Conservation (phyloP, 2,797 vertebrate species). For the Pangasius mekongensis region DNA sequence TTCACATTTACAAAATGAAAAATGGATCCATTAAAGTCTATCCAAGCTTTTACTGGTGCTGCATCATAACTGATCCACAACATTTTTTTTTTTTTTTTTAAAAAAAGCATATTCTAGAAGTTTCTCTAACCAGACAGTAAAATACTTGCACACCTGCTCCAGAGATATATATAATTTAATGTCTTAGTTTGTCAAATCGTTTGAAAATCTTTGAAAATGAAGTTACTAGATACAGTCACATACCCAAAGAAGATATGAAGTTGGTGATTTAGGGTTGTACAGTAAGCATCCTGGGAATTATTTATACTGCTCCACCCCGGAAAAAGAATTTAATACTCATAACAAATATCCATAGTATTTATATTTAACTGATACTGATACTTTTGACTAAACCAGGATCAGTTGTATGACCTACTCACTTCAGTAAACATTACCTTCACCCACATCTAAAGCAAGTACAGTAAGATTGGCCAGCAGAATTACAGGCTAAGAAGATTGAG, state of each 20-base stretch:
- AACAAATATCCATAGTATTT: background rate
- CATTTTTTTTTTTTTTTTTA: too few relatives aligned
- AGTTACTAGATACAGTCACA: background rate
- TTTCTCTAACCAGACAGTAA: background rate
- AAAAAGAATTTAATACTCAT: background rate
- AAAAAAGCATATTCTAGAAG: background rate
- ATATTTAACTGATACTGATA: background rate
- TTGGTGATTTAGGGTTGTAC: background rate
- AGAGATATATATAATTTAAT: too few relatives aligned
- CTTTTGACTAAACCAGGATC: background rate
- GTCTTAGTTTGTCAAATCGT: too few relatives aligned
- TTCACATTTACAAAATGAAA: background rate
- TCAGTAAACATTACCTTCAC: background rate
- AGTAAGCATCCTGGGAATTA: background rate
- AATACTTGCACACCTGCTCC: too few relatives aligned
- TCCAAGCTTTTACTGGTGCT: background rate
- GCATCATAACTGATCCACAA: background rate
- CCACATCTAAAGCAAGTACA: background rate
- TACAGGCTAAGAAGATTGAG: background rate
- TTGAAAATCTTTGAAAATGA: too few relatives aligned
- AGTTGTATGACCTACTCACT: background rate
- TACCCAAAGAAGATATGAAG: background rate
- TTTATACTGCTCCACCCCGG: background rate
- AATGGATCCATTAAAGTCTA: background rate
- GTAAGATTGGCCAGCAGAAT: background rate